Evolutionary conservation across 1,140 invertebrate genomes (phyloP).

Genomic region (Charaxes varanes): DNA sequence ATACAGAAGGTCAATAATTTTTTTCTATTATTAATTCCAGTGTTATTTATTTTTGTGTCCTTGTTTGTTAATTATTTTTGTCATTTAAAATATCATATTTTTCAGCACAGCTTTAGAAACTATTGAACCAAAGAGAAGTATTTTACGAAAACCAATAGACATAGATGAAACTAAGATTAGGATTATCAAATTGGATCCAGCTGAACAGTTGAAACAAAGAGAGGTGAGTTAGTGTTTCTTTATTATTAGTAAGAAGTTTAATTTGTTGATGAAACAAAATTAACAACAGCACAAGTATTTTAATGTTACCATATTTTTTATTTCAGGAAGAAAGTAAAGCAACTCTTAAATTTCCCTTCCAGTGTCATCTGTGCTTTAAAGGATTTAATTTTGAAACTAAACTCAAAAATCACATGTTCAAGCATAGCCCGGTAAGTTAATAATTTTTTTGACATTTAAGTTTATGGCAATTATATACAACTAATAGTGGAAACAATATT

Average conservation of each 20-base stretch:
- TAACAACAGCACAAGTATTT: no score
- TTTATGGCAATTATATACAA: no score
- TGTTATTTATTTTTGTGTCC: no score
- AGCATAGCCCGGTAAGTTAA: constrained; percentile 55
- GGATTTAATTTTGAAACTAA: constrained; percentile 57
- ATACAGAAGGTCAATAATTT: no score
- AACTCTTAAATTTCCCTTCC: constrained; percentile 40
- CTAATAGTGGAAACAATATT: no score
- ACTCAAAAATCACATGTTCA: constrained; percentile 58
- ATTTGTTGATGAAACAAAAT: no score
- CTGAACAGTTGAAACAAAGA: constrained; percentile 47
- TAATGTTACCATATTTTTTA: constrained; percentile 3
- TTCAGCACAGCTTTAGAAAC: constrained; percentile 18
- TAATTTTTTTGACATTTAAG: no score
- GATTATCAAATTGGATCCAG: constrained; percentile 41
- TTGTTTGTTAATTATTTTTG: constrained; percentile 1
- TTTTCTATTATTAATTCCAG: no score
- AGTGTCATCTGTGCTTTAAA: constrained; percentile 53
- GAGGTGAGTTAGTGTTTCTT: constrained; percentile 28
- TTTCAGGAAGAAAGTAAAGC: constrained; percentile 48
- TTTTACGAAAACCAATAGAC: constrained; percentile 25
- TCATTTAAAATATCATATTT: constrained; percentile 8
- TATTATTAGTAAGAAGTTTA: no score
- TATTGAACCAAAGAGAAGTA: constrained; percentile 13
- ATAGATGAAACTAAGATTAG: constrained; percentile 52